Evolutionary conservation across 1,140 invertebrate species (phyloP).

Genomic region (Camponotus pennsylvanicus): DNA sequence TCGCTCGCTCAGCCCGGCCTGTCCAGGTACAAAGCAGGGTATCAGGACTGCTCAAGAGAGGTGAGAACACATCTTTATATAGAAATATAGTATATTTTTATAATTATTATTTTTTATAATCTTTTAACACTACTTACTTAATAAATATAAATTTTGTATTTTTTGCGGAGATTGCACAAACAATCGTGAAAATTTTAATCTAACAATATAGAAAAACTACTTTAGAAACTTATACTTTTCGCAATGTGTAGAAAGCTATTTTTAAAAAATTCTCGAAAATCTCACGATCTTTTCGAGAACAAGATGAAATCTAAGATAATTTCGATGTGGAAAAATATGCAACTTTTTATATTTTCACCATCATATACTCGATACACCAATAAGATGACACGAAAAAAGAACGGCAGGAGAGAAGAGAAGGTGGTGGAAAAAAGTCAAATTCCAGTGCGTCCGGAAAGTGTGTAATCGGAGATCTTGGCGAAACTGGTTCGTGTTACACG

Average conservation of each 20-base stretch:
- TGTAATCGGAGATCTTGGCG: conserved; percentile 68
- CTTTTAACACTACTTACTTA: not conserved
- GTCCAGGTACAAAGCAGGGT: conserved; percentile 90
- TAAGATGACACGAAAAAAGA: conserved; percentile 13
- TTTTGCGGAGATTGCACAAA: not conserved
- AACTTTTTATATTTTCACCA: not conserved
- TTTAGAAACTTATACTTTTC: not conserved
- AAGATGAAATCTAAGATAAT: conserved; percentile 3
- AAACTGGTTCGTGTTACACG: conserved; percentile 67
- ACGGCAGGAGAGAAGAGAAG: not conserved
- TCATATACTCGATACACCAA: conserved; percentile 5
- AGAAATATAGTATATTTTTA: not conserved
- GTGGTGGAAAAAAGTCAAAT: conserved; percentile 61
- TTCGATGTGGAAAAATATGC: conserved; percentile 6
- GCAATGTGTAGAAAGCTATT: not conserved
- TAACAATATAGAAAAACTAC: not conserved
- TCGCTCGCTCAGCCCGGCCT: conserved; percentile 88
- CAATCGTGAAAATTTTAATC: not conserved
- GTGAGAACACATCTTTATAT: conserved; percentile 79
- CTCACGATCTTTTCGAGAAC: not conserved
- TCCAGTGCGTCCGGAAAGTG: conserved; percentile 60
- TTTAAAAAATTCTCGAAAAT: not conserved
- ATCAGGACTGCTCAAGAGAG: conserved; percentile 93
- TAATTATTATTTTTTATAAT: not conserved
- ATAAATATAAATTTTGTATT: not conserved